Percentiles rank a stretch among this genome's conserved stretches.
Evolutionary conservation across 2,888 invertebrate genomes (phyloP).

Genomic region (Eupithecia abbreviata): DNA sequence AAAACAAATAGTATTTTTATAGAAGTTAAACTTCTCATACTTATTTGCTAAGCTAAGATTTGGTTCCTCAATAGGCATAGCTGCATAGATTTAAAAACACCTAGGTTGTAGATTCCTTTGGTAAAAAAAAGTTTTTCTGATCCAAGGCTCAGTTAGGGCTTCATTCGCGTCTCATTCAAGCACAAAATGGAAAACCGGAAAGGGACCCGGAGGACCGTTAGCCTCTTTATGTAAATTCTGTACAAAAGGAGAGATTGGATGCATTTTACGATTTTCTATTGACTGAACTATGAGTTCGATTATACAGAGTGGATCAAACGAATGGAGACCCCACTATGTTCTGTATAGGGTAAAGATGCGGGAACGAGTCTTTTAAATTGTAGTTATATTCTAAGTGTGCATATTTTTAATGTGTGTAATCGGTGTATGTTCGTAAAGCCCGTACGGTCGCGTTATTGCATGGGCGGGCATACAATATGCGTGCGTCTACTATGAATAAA

Average conservation of each 20-base stretch:
- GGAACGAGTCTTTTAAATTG: not conserved
- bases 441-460: not conserved
- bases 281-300: conserved; percentile 47
- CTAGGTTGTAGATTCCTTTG: not conserved
- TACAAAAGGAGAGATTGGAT: conserved; percentile 79
- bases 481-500: no score
- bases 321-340: not conserved
- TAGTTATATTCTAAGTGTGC: not conserved
- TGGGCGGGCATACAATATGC: no score
- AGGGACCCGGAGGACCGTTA: conserved; percentile 76
- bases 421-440: no score
- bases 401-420: not conserved
- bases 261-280: conserved; percentile 62
- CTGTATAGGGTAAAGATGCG: not conserved
- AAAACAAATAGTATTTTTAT: no score
- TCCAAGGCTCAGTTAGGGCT: conserved; percentile 63
- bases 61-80: not conserved
- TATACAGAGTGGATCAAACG: conserved; percentile 11
- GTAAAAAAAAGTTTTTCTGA: conserved; percentile 65
- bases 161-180: conserved; percentile 69
- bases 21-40: not conserved
- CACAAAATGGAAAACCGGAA: conserved; percentile 78
- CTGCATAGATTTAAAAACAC: not conserved
- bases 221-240: conserved; percentile 80
- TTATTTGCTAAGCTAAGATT: not conserved